Conservation (phyloP, 2,113 vertebrate genomes). For the Scartelaos histophorus region DNA sequence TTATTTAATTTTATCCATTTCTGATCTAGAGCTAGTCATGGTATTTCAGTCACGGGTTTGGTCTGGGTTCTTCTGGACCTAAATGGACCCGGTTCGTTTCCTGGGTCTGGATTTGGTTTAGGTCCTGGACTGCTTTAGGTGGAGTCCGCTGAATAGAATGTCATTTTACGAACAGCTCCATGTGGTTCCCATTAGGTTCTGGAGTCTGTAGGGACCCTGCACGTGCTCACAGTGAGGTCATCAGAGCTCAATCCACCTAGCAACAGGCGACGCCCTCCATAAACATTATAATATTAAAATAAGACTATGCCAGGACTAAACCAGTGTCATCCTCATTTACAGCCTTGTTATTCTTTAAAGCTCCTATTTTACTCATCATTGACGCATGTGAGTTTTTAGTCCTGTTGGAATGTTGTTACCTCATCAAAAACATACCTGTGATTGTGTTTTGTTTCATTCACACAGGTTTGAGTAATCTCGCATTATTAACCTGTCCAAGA, state of each 20-base stretch:
- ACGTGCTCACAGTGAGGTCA: conserved; percentile 2
- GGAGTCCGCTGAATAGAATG: conserved; percentile 6
- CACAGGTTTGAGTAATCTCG: too few species aligned
- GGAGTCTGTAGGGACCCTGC: conserved; percentile 4
- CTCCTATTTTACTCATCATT: too few species aligned
- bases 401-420: too few species aligned
- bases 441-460: too few species aligned
- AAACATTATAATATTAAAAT: background rate
- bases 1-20: too few species aligned
- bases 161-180: conserved; percentile 1
- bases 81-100: background rate
- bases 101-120: background rate
- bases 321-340: background rate
- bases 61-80: background rate
- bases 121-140: conserved; percentile 1
- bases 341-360: background rate
- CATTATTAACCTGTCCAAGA: too few species aligned
- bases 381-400: too few species aligned
- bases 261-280: background rate
- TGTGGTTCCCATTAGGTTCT: conserved; percentile 4
- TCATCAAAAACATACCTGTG: too few species aligned
- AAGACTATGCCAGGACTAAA: background rate
- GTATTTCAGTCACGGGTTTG: background rate
- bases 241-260: background rate
- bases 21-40: too few species aligned